phyloP scores from a whole-genome alignment of 2,113 vertebrate genomes.

The Rhinopomastus cyanomelas region DNA sequence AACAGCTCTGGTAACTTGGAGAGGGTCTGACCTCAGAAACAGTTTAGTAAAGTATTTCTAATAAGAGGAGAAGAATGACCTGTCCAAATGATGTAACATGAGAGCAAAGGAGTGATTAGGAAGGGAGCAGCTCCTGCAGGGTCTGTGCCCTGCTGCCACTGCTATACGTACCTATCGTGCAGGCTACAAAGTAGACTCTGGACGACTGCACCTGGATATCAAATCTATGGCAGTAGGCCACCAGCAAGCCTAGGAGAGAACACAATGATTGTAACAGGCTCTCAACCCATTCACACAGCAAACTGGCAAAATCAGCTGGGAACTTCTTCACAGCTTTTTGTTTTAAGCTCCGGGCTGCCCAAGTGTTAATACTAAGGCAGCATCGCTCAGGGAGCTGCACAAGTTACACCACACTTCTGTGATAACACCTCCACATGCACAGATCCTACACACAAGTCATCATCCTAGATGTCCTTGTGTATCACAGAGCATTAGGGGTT shows the following conservation, averaged over 20 bases:
- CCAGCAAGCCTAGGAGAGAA: slow-evolving; percentile 83
- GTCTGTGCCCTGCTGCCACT: not conserved
- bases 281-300: not conserved
- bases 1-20: not conserved
- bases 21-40: not conserved
- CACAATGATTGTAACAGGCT: not conserved
- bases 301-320: not conserved
- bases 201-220: slow-evolving; percentile 92
- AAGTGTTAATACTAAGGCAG: not conserved
- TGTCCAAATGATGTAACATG: rapidly evolving
- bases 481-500: too few species aligned
- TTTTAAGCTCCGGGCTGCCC: not conserved
- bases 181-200: slow-evolving; percentile 92
- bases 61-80: not conserved
- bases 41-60: not conserved
- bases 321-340: not conserved
- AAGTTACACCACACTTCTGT: not conserved
- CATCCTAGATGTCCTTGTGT: too few species aligned
- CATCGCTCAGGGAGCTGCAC: not conserved
- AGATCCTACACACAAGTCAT: too few species aligned
- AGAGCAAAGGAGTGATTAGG: not conserved
- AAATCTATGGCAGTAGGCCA: slow-evolving; percentile 95
- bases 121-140: too few species aligned
- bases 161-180: slow-evolving; percentile 85
- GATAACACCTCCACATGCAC: too few species aligned